Conservation (phyloP, 2,888 invertebrate species). For the Cyaniris semiargus region DNA sequence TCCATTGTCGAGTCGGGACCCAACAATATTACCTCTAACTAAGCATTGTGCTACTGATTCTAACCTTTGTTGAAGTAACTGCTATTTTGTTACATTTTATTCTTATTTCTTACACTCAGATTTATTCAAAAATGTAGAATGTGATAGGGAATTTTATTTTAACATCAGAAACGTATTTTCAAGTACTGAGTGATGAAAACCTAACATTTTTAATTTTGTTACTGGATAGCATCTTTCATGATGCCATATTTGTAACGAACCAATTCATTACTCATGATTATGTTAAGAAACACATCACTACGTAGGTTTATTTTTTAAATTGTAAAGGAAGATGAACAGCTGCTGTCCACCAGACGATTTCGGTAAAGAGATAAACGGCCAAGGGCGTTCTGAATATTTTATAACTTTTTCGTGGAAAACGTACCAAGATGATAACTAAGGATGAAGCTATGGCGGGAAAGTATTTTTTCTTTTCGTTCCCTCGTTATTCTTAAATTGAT, state of each 20-base stretch:
- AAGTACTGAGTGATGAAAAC: neutral
- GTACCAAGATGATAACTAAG: conserved; percentile 40
- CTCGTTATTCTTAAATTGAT: conserved; percentile 45
- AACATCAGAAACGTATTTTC: neutral
- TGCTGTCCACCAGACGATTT: conserved; percentile 22
- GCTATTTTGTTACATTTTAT: conserved; percentile 30
- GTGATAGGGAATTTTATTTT: neutral
- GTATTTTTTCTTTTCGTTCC: conserved; percentile 43
- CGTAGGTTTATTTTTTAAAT: neutral
- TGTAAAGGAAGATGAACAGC: conserved; percentile 11
- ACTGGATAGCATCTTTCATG: too few relatives aligned
- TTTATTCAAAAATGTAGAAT: conserved; percentile 10
- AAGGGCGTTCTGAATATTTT: conserved; percentile 43
- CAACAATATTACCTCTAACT: conserved; percentile 42
- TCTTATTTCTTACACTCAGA: neutral
- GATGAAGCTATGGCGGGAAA: conserved; percentile 41
- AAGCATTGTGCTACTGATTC: conserved; percentile 42
- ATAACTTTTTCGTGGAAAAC: conserved; percentile 39
- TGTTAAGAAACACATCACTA: too few relatives aligned
- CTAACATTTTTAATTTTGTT: too few relatives aligned
- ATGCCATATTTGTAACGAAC: too few relatives aligned
- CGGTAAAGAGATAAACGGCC: conserved; percentile 38
- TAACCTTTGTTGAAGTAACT: conserved; percentile 38
- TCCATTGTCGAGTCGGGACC: conserved; percentile 37
- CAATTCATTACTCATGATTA: too few relatives aligned